Evolutionary conservation across 2,888 invertebrate genomes (phyloP).

Genomic region (Polymixis lichenea): DNA sequence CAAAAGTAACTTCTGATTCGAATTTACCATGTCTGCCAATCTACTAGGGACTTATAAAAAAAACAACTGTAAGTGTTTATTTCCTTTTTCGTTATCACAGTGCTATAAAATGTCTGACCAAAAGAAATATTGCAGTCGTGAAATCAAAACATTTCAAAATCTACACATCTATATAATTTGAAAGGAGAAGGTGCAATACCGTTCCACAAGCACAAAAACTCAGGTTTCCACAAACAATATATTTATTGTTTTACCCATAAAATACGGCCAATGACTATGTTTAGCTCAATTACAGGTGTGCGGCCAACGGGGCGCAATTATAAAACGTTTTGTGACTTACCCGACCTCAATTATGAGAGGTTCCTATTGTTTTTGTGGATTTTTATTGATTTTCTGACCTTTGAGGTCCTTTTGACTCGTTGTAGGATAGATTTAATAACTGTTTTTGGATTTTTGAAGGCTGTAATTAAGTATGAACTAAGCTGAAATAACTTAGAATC

Average conservation of each 20-base stretch:
- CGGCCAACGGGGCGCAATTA: slow-evolving; percentile 71
- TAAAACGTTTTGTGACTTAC: slow-evolving; percentile 81
- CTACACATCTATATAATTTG: slow-evolving; percentile 13
- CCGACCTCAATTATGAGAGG: slow-evolving; percentile 51
- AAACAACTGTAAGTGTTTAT: too few relatives aligned
- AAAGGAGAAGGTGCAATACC: slow-evolving; percentile 21
- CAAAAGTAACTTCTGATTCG: not conserved
- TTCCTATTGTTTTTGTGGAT: slow-evolving; percentile 59
- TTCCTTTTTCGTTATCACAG: too few relatives aligned
- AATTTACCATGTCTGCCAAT: too few relatives aligned
- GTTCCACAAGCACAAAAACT: slow-evolving; percentile 36
- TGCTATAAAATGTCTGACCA: not conserved
- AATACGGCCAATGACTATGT: slow-evolving; percentile 76
- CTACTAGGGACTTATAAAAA: too few relatives aligned
- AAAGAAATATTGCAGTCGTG: not conserved
- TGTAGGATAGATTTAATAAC: slow-evolving; percentile 22
- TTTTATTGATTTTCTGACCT: slow-evolving; percentile 63
- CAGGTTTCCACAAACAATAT: slow-evolving; percentile 56
- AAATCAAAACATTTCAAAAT: not conserved
- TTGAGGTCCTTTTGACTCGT: slow-evolving; percentile 23
- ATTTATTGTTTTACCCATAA: slow-evolving; percentile 67
- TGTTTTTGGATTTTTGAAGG: slow-evolving; percentile 7
- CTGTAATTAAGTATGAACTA: slow-evolving; percentile 15
- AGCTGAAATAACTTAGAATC: not conserved
- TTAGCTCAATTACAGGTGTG: slow-evolving; percentile 74